Base-by-base conservation (phyloP, 2,888 invertebrate genomes). In the Agrochola lychnidis region DNA sequence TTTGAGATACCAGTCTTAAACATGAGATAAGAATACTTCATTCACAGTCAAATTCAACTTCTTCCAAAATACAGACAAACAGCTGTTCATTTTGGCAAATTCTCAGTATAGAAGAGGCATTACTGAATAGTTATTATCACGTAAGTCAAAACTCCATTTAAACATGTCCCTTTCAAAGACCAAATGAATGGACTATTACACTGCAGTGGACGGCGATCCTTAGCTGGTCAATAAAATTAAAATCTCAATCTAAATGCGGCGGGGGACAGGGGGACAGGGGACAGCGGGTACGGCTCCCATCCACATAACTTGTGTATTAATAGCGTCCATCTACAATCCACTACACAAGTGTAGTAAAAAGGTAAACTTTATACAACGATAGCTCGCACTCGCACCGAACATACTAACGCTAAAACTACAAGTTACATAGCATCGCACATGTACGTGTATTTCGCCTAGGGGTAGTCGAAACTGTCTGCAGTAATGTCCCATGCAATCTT, bases 211-310 rank as follows among this genome's bases (percentile, higher is more conserved):
- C 22, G 40, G 56, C 59, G 9, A 61, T 30, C 76, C 66, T 76
- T 22, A 45, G 25, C 30, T 56, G 48, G 66, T 82, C 69, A 40
- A 71, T 73, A 71, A 61, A 83, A 85, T 61, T 74, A 74, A 83
- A 78, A 78, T 83, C 83, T 83, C 83, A 86, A 83, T 83, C 61
- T 69, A 62, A 69, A 70, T 82, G 82, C 64, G 45, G n/a, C 22
- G 59, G 56, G 45, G 51, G 45, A 3, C 14, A 9, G 30, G 14
- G 61, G 56, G 69, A 25, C 6, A 48, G 42, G 25, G 59, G 57
- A 42, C 36, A 5, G 25, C 68, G 53, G 48, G n/a, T 12, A 36
- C 42, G 22, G 57, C 77, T 72, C 72, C 30, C 63, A 73, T 70
- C 25, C 73, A 77, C 68, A 71, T 86, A 69, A 82, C 70, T 85